These are phyloP conservation scores for Zaprionus camerounensis DNA, from an alignment of 1,140 invertebrate species.

Conservation along the genomic window DNA sequence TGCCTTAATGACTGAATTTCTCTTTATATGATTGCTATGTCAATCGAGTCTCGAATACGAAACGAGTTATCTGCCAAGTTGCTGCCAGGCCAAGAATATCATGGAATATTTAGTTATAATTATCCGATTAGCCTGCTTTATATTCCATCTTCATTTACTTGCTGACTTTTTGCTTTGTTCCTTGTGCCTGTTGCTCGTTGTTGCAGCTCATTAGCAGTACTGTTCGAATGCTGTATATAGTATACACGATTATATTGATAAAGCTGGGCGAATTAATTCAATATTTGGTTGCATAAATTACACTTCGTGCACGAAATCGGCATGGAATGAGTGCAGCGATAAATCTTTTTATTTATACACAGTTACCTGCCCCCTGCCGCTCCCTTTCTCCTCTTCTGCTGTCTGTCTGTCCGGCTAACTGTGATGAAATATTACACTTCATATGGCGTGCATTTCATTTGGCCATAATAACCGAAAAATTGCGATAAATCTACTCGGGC, in stretches of 20 bases:
- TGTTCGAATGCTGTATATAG: neutral
- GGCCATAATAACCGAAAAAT: conserved; percentile 68
- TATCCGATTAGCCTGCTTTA: neutral
- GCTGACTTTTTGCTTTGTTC: conserved; percentile 49
- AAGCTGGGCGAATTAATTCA: conserved; percentile 71
- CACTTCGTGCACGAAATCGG: conserved; percentile 20
- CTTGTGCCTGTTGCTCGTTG: conserved; percentile 10
- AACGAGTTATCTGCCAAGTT: neutral
- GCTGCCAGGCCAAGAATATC: neutral
- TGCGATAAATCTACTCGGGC: conserved; percentile 52
- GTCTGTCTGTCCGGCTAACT: conserved; percentile 43
- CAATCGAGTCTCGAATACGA: neutral
- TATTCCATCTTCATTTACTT: conserved; percentile 23
- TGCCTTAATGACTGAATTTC: neutral
- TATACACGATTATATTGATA: conserved; percentile 58
- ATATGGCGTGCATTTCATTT: conserved; percentile 73
- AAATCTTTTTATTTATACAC: conserved; percentile 72
- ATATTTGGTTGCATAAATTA: conserved; percentile 71
- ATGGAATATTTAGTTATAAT: conserved; percentile 4
- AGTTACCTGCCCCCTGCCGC: conserved; percentile 37
- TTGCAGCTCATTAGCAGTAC: conserved; percentile 50
- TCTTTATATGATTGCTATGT: neutral
- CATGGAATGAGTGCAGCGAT: conserved; percentile 47
- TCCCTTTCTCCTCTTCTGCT: neutral
- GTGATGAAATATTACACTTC: conserved; percentile 79